Evolutionary conservation across 1,140 invertebrate genomes (phyloP), one percentile per base, ranked within the genome.

Genomic region (Zaprionus taronus): DNA sequence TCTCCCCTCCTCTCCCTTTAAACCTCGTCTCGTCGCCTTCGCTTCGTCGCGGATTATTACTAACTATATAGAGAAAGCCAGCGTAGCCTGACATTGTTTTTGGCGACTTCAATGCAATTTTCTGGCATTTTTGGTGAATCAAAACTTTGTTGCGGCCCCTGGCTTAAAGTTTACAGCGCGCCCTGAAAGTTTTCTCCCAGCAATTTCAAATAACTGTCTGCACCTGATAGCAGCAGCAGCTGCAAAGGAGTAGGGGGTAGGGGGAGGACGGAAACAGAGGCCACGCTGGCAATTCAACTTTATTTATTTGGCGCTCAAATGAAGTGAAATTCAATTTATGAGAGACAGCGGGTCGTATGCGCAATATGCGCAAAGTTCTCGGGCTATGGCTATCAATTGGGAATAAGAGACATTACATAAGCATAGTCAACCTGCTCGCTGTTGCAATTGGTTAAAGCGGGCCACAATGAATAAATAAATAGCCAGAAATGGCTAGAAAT

Each of bases 231-330:
- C 63, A 36, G 49, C 34, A 36, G 34, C 12, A 67, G 17, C 56
- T 22, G 11, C 2, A 9, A 41, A n/a, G 34, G 36, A 6, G n/a
- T n/a, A n/a, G n/a, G n/a, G n/a, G n/a, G n/a, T n/a, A n/a, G n/a
- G n/a, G n/a, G n/a, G 24, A 28, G n/a, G 2, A 38, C 9, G 41
- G 11, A 14, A 4, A 17, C 9, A 26, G 34, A 14, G 28, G 41
- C 12, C 31, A 34, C 15, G 34, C 7, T 9, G 7, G 20, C 44
- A 67, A 60, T 60, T 67, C 22, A 47, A 44, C 53, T 68, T 68
- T 66, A 68, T 61, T 80, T 83, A 77, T 83, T 80, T 63, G 77
- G 44, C 67, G 75, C 71, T 76, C 80, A 83, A 82, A 82, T 83
- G 77, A 83, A 61, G 44, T 55, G 26, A 53, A 73, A 72, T 68